phyloP scores from a whole-genome alignment of 2,797 vertebrate genomes.

The Artibeus jamaicensis region DNA sequence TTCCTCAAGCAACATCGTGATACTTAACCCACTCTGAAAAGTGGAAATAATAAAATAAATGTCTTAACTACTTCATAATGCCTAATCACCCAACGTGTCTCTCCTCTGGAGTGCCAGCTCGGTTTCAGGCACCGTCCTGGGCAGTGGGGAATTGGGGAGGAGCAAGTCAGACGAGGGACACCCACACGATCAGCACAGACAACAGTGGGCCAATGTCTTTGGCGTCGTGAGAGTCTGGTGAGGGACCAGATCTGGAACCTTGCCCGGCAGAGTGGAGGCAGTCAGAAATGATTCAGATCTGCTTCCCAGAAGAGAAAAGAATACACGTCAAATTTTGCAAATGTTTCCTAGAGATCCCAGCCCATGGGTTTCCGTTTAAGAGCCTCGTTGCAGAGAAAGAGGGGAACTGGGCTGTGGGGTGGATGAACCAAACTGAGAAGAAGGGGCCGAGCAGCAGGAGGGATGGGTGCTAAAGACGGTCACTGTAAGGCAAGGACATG shows the following conservation, averaged over 20 bases:
- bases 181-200: neutral
- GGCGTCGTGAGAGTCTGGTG: neutral
- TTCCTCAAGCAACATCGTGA: neutral
- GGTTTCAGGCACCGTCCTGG: neutral
- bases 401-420: neutral
- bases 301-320: neutral
- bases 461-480: neutral
- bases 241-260: neutral
- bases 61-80: neutral
- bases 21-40: conserved; percentile 13
- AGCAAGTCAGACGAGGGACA: neutral
- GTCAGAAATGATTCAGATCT: neutral
- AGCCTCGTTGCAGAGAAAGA: neutral
- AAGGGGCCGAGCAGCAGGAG: neutral
- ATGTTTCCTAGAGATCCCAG: neutral
- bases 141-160: neutral
- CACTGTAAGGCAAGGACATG: neutral
- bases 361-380: neutral
- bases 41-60: neutral
- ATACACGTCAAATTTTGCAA: neutral
- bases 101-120: neutral
- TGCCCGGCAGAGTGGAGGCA: neutral
- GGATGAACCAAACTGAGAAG: neutral
- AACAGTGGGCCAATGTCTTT: neutral
- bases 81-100: neutral